Evolutionary conservation across 2,113 vertebrate species (phyloP).

Genomic region (Ornithorhynchus anatinus): DNA sequence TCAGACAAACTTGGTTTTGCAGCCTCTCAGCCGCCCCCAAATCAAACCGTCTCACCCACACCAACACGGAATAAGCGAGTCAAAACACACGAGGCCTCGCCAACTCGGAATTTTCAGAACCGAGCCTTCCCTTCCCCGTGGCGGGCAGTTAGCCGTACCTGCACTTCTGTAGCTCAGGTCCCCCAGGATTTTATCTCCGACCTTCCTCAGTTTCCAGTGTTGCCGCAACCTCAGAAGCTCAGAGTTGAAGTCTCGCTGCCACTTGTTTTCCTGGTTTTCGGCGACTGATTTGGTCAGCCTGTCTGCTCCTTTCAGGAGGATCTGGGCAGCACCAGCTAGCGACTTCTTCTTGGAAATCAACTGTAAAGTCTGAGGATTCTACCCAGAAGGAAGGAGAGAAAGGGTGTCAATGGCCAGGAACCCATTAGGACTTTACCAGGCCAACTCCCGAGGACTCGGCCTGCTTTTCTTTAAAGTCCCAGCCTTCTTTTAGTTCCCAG

Average conservation of each 20-base stretch:
- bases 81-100: too few species aligned
- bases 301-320: conserved; percentile 93
- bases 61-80: too few species aligned
- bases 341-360: conserved; percentile 96
- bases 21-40: too few species aligned
- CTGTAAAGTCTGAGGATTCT: conserved; percentile 92
- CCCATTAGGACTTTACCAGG: too few species aligned
- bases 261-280: conserved; percentile 92
- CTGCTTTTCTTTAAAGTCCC: too few species aligned
- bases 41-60: too few species aligned
- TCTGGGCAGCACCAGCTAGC: conserved; percentile 88
- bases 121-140: background rate
- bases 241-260: conserved; percentile 95
- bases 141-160: conserved; percentile 66
- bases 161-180: conserved; percentile 97
- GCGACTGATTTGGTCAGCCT: conserved; percentile 90
- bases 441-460: too few species aligned
- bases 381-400: background rate
- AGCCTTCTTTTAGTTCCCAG: too few species aligned
- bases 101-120: too few species aligned
- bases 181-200: conserved; percentile 97
- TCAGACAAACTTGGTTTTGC: too few species aligned
- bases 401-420: too few species aligned
- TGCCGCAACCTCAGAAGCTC: conserved; percentile 92
- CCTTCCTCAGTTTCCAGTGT: conserved; percentile 97